Percentiles rank a stretch among this genome's conserved stretches.
Evolutionary conservation across 2,113 vertebrate genomes (phyloP).

Genomic region (Aphyosemion australe): DNA sequence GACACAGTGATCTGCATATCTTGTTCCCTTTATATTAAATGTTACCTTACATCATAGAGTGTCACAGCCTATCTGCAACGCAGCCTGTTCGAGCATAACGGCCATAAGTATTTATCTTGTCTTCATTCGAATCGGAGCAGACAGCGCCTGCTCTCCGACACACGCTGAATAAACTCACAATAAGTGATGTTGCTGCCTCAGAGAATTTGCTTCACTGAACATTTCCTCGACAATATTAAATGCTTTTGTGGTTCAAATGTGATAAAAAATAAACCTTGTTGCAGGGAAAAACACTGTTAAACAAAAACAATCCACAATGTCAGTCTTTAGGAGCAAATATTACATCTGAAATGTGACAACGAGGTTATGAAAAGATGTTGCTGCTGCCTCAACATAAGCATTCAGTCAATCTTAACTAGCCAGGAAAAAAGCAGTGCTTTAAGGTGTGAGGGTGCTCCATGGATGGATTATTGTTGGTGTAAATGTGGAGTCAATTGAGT

Average conservation of each 20-base stretch:
- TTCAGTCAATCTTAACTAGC: too few relatives aligned
- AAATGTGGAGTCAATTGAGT: too few relatives aligned
- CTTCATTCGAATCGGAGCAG: slow-evolving; percentile 51
- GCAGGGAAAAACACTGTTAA: background rate
- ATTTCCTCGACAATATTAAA: slow-evolving; percentile 41
- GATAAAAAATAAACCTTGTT: background rate
- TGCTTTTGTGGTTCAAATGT: slow-evolving; percentile 28
- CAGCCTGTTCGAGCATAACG: slow-evolving; percentile 41
- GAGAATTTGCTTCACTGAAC: slow-evolving; percentile 39
- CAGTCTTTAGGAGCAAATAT: background rate
- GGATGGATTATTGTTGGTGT: too few relatives aligned
- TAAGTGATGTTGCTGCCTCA: slow-evolving; percentile 44
- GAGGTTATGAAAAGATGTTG: too few relatives aligned
- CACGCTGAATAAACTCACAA: slow-evolving; percentile 36
- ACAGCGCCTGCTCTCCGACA: slow-evolving; percentile 27
- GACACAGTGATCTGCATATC: slow-evolving; percentile 51
- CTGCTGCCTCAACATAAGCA: too few relatives aligned
- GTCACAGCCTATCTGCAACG: slow-evolving; percentile 48
- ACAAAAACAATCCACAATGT: background rate
- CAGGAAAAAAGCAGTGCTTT: too few relatives aligned
- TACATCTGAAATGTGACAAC: background rate
- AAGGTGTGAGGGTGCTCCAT: too few relatives aligned
- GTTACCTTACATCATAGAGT: slow-evolving; percentile 49
- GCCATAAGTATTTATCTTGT: slow-evolving; percentile 51
- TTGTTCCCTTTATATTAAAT: slow-evolving; percentile 58